Conservation (phyloP, 1,140 invertebrate species). For the Anastrepha obliqua region DNA sequence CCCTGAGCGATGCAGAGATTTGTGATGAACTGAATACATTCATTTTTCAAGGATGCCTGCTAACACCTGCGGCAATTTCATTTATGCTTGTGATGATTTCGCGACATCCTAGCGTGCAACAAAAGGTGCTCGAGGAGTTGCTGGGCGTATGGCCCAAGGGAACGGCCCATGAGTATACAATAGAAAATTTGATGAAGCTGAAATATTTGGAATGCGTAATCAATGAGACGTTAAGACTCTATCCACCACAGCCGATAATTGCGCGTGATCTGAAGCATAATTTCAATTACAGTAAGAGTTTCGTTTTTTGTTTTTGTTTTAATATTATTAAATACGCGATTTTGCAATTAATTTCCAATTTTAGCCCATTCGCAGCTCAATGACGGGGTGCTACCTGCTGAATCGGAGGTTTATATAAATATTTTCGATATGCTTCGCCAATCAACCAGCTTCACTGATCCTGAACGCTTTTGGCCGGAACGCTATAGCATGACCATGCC, state of each 20-base stretch:
- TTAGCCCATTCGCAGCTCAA: constrained; percentile 61
- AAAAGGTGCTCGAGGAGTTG: constrained; percentile 78
- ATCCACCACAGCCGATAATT: constrained; percentile 82
- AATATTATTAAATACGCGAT: not conserved
- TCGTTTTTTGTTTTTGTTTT: not conserved
- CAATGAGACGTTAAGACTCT: constrained; percentile 80
- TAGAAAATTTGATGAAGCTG: constrained; percentile 62
- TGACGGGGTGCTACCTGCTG: constrained; percentile 62
- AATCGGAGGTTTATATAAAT: constrained; percentile 63
- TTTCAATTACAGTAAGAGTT: constrained; percentile 48
- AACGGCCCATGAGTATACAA: constrained; percentile 55
- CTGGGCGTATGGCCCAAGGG: constrained; percentile 76
- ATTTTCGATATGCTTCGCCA: constrained; percentile 66
- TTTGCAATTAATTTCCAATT: not conserved
- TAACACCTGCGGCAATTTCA: constrained; percentile 77
- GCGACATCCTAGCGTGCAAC: constrained; percentile 78
- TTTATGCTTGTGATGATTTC: constrained; percentile 78
- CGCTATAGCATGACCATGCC: constrained; percentile 75
- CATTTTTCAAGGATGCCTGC: constrained; percentile 81
- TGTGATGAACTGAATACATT: constrained; percentile 85
- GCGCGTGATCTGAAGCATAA: constrained; percentile 77
- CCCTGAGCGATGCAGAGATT: constrained; percentile 80
- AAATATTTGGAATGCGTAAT: constrained; percentile 78
- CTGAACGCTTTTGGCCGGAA: constrained; percentile 79
- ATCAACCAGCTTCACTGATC: constrained; percentile 56